Percentiles rank a stretch among this genome's conserved stretches.
Evolutionary conservation across 1,140 invertebrate species (phyloP).

Genomic region (Diploscapter pachys): DNA sequence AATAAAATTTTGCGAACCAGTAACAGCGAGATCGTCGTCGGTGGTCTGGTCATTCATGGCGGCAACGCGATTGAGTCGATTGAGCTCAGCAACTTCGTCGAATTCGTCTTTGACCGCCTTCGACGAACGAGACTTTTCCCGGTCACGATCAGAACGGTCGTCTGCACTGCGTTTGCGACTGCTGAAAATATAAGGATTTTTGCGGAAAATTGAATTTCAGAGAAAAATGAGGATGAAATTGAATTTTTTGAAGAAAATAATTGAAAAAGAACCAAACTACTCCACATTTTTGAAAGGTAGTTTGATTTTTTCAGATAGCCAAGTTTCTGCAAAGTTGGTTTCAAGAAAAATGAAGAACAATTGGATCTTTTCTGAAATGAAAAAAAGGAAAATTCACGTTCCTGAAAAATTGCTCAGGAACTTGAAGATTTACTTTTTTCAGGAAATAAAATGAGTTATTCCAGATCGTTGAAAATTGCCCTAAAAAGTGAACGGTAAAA

Average conservation of each 20-base stretch:
- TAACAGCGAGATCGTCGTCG: slow-evolving; percentile 19
- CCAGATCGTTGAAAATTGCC: background rate
- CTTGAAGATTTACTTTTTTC: no score
- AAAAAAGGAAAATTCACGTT: no score
- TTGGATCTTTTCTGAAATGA: background rate
- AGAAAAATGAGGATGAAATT: background rate
- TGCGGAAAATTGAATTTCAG: slow-evolving; percentile 1
- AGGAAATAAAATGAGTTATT: no score
- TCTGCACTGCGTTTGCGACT: slow-evolving; percentile 25
- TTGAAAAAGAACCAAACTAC: background rate
- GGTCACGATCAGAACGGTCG: background rate
- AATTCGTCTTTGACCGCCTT: background rate
- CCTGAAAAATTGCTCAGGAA: no score
- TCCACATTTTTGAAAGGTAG: no score
- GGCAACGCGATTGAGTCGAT: slow-evolving; percentile 13
- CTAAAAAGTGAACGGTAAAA: background rate
- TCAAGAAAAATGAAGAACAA: background rate
- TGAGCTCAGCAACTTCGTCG: slow-evolving; percentile 26
- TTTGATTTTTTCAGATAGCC: no score
- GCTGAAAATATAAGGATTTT: background rate
- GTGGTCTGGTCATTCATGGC: slow-evolving; percentile 21
- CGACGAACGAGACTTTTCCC: no score
- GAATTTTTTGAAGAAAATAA: slow-evolving; percentile 9
- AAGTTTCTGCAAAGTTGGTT: background rate
- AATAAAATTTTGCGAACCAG: background rate